Evolutionary conservation across 1,140 invertebrate species (phyloP).

Genomic region (Anagrus nilaparvatae): DNA sequence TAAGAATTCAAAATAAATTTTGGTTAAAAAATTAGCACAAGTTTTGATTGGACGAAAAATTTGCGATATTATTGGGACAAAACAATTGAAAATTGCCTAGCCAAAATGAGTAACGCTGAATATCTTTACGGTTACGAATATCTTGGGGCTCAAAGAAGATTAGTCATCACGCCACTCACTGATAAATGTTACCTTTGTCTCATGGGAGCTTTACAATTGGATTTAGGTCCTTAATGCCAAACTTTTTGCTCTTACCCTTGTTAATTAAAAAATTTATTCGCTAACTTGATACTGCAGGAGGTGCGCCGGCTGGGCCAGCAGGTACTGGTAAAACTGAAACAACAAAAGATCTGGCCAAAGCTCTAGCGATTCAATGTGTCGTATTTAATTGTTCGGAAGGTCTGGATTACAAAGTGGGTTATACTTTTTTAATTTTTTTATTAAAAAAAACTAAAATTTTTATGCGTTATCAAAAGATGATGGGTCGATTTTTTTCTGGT

Average conservation of each 20-base stretch:
- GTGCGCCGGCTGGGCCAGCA: constrained; percentile 78
- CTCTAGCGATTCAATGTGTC: constrained; percentile 77
- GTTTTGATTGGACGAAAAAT: constrained; percentile 86
- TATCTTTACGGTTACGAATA: constrained; percentile 90
- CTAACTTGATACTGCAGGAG: constrained; percentile 45
- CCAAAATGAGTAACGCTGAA: constrained; percentile 64
- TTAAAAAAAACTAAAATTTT: not conserved
- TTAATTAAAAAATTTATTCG: too few relatives aligned
- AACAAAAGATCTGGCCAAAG: constrained; percentile 83
- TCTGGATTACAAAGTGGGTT: constrained; percentile 65
- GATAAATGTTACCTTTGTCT: constrained; percentile 81
- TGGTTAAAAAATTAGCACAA: constrained; percentile 40
- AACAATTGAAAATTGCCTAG: constrained; percentile 63
- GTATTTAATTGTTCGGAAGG: constrained; percentile 88
- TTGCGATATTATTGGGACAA: constrained; percentile 85
- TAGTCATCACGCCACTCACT: constrained; percentile 73
- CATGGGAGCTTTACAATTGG: constrained; percentile 77
- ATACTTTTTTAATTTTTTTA: constrained; percentile 9
- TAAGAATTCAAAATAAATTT: not conserved
- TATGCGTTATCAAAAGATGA: constrained; percentile 53
- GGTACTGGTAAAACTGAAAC: constrained; percentile 95
- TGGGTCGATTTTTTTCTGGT: constrained; percentile 79
- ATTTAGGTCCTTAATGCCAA: constrained; percentile 63
- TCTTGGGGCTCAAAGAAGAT: constrained; percentile 69
- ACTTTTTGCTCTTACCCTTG: too few relatives aligned